Base-by-base conservation (phyloP, 1,140 invertebrate genomes). In the Orius insidiosus region DNA sequence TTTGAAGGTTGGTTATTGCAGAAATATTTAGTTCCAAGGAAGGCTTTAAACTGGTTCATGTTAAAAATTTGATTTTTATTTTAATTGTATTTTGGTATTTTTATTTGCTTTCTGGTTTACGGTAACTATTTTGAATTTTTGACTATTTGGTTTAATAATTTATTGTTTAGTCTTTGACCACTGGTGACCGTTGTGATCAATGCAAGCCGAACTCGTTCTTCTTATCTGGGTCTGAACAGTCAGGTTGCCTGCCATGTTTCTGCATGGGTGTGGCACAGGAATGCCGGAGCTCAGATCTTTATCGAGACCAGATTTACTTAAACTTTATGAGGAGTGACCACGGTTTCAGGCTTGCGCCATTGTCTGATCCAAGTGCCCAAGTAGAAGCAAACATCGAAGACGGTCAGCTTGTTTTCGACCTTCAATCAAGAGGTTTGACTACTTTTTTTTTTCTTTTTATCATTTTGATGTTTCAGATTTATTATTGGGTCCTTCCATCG, bases 201-300 rank as follows among this genome's bases (percentile, higher is more conserved):
- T 94, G 89, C 64, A 77, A 80, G 63, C 60, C 71, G 9, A 76
- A 80, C 49, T 75, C 83, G 9, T 94, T 89, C 71, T 72, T 79
- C 56, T 62, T 93, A 36, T 74, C 79, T 11, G 55, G 59, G 47
- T 63, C 68, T 36, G 74, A 85, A 60, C 76, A 79, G 56, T 75
- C 78, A 54, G 90, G 90, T n/a, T 96, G 90, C 59, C 80, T 89
- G 38, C 69, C 73, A 19, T 95, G 90, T 62, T 94, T 94, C 76
- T 96, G 90, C 57, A 86, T 86, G 68, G 90, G 87, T 2, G 70
- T 89, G 1, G 78, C 80, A 1, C 66, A 67, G 37, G 64, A 71
- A 52, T 90, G 85, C 58, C 63, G 60, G 7, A 78, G 81, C 49
- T 85, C 82, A 9, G 75, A 72, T 47, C 78, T 75, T 63, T 82